Conservation (phyloP, 2,113 vertebrate species). For the Aramus guarauna region DNA sequence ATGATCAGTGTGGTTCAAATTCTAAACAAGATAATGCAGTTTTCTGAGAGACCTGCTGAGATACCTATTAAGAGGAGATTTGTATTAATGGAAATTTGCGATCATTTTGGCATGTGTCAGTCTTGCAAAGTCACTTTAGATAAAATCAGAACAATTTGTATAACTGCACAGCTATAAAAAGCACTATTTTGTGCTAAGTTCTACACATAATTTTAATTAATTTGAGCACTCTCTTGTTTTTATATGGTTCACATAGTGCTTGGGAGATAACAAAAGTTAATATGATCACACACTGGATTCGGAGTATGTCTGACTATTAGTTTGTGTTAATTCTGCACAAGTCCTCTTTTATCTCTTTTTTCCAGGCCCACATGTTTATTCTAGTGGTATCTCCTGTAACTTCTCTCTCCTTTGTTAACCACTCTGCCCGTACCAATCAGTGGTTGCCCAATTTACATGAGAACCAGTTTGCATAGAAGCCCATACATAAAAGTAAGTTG, state of each 20-base stretch:
- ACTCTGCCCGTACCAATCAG: background rate
- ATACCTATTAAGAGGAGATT: background rate
- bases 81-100: background rate
- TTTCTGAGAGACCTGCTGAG: background rate
- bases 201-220: background rate
- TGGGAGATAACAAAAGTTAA: background rate
- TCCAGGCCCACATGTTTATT: background rate
- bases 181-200: background rate
- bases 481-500: rapidly evolving
- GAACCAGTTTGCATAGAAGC: background rate
- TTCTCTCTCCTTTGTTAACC: background rate
- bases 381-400: background rate
- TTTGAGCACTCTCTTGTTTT: background rate
- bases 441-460: background rate
- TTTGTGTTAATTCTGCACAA: background rate
- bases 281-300: background rate
- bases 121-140: background rate
- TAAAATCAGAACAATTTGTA: background rate
- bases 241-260: background rate
- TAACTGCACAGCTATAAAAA: background rate
- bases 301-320: background rate
- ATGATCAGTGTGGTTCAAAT: background rate
- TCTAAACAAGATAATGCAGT: background rate
- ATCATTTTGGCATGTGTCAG: background rate
- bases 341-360: background rate